phyloP scores from a whole-genome alignment of 2,888 invertebrate species.

The Mesorhabditis sp. region DNA sequence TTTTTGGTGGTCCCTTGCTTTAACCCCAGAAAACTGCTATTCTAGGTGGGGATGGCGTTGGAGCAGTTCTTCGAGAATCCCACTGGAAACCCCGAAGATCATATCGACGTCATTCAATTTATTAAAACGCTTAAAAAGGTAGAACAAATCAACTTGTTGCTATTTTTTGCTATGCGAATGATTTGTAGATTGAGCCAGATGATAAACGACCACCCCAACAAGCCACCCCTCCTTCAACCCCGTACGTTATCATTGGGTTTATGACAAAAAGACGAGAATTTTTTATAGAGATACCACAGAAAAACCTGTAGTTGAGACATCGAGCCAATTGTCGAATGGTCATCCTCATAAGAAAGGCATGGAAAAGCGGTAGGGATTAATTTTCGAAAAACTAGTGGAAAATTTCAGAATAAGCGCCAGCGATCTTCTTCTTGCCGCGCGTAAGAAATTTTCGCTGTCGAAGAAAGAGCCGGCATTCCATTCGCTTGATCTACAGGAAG shows the following conservation, averaged over 20 bases:
- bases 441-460: neutral
- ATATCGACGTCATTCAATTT: neutral
- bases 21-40: too few species aligned
- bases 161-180: too few species aligned
- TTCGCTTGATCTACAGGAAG: neutral
- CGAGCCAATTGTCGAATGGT: neutral
- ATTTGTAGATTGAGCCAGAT: too few species aligned
- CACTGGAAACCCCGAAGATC: neutral
- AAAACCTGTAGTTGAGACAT: neutral
- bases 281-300: neutral
- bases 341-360: neutral
- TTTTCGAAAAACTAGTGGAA: neutral
- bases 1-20: too few species aligned
- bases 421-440: neutral
- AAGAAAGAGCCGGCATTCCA: neutral
- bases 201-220: too few species aligned
- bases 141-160: neutral
- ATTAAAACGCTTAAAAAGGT: constrained; percentile 3
- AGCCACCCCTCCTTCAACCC: neutral
- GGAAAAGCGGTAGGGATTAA: neutral
- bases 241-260: neutral
- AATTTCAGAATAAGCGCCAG: neutral
- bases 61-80: neutral
- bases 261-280: neutral
- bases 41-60: neutral